Percentiles rank a stretch among this genome's conserved stretches.
Conservation (phyloP, 2,797 vertebrate genomes). For the Galago senegalensis region DNA sequence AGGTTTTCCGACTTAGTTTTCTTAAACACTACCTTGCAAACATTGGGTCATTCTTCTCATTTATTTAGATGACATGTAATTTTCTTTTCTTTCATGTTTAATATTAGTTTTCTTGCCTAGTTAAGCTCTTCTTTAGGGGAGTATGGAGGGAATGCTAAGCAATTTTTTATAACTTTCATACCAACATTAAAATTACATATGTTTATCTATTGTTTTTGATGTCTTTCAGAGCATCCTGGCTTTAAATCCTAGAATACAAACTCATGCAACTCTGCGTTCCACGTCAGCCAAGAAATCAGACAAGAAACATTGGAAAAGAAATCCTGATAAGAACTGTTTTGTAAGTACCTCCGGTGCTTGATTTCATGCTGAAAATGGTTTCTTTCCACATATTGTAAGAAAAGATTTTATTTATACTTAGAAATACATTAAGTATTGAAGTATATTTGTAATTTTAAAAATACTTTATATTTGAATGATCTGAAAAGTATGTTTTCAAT, state of each 20-base stretch:
- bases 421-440: constrained; percentile 18
- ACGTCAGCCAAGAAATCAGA: constrained; percentile 93
- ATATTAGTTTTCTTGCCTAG: neutral
- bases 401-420: neutral
- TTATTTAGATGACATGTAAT: neutral
- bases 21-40: neutral
- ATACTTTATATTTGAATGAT: constrained; percentile 35
- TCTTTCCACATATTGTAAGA: neutral
- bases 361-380: constrained; percentile 58
- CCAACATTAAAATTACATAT: neutral
- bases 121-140: neutral
- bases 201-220: constrained; percentile 48
- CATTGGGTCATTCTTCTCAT: neutral
- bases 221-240: constrained; percentile 92
- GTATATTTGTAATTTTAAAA: neutral
- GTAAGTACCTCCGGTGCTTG: constrained; percentile 88
- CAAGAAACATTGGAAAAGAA: constrained; percentile 96
- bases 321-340: constrained; percentile 92
- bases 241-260: constrained; percentile 94
- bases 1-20: neutral
- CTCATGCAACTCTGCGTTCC: constrained; percentile 91
- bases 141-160: neutral
- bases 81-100: neutral
- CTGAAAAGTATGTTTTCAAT: neutral
- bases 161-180: constrained; percentile 36